Evolutionary conservation across 2,113 vertebrate species (phyloP), one percentile per base, ranked within the genome.

Genomic region (Phasianus colchicus): DNA sequence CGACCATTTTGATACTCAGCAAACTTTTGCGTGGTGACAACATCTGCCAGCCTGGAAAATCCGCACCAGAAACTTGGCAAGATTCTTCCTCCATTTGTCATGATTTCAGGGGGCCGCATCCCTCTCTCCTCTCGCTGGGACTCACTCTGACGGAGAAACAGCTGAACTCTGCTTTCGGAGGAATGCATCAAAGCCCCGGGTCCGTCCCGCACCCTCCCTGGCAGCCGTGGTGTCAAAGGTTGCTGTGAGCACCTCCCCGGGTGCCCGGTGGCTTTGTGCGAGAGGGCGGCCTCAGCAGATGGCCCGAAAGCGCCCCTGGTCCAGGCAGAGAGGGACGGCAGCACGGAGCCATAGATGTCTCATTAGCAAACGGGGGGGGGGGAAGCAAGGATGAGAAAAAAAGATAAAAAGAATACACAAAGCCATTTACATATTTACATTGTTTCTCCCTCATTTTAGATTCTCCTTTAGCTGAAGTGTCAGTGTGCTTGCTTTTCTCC

Each of bases 341-440:
- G 97, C 92, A 96, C 97, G 12, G 90, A 96, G 80, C 95, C 89
- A 80, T 80, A 96, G 97, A 97, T 95, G 97, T 97, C 97, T 98
- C 97, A 97, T 98, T 98, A 98, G 93, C 97, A 98, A 97, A 96
- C 55, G 82, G 95, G 77, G 94, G 11, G 38, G 93, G 10, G 38
- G 85, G 66, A 61, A 89, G 71, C 89, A 32, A 95, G 96, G 95
- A 97, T 95, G 96, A 95, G 95, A 96, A 95, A 96, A 87, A 91
- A 94, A 97, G 97, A 98, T 98, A 98, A 98, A 98, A 98, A 96
- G 97, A 97, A 97, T 95, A 96, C 96, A 97, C 97, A 96, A 95
- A 98, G 98, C 92, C 96, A 98, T 98, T 98, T 97, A 97, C 98
- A 98, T 98, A 98, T 98, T 98, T 98, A 97, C 97, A 98, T 98